Conservation (phyloP, 2,888 invertebrate genomes). For the Parascotia fuliginaria region DNA sequence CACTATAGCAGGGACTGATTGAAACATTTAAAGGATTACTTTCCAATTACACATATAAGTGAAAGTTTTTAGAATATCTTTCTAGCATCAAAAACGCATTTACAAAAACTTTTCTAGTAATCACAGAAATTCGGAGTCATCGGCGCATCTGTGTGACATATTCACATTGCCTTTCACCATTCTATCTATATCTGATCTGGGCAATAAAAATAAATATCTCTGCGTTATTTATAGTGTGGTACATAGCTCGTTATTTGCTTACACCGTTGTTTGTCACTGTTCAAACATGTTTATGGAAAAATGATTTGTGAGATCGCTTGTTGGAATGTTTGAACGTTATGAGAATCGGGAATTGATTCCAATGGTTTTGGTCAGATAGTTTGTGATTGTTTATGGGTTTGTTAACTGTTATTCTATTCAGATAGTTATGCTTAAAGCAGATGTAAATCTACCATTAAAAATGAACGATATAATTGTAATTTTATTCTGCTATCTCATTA, state of each 20-base stretch:
- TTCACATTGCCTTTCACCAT: conserved; percentile 42
- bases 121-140: background rate
- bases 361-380: conserved; percentile 15
- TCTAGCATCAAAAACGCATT: too few species aligned
- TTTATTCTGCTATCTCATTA: too few species aligned
- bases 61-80: too few species aligned
- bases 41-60: too few species aligned
- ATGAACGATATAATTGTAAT: too few species aligned
- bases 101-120: background rate
- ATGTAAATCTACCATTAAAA: too few species aligned
- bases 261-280: conserved; percentile 51
- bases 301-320: conserved; percentile 43
- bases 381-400: conserved; percentile 4
- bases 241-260: conserved; percentile 49
- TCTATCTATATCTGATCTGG: conserved; percentile 40
- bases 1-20: too few species aligned
- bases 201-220: conserved; percentile 60
- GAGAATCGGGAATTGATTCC: conserved; percentile 29
- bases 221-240: conserved; percentile 49
- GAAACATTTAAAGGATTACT: too few species aligned
- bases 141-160: conserved; percentile 12
- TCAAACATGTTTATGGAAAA: conserved; percentile 47
- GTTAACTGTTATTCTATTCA: too few species aligned
- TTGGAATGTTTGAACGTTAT: conserved; percentile 24
- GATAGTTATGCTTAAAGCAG: too few species aligned